Base-by-base conservation (phyloP, 2,797 vertebrate genomes). In the Peromyscus eremicus region DNA sequence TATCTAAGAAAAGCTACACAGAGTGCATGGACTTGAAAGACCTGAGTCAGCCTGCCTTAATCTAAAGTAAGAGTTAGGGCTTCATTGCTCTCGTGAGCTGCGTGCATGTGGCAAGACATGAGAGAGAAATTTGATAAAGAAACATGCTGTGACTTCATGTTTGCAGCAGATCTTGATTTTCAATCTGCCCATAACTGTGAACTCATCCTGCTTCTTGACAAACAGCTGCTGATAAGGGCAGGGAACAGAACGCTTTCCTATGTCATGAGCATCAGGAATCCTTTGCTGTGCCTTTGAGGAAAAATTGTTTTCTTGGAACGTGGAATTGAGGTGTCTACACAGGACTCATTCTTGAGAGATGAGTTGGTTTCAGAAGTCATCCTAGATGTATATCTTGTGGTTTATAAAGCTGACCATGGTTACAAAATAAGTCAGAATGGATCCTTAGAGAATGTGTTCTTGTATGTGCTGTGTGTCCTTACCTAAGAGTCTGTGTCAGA, bases 281-380 rank as follows among this genome's bases (percentile, higher is more conserved):
- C 62, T 93, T 96, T 9, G 14, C 49, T 55, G 27, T 37, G 43
- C 34, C 60, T 66, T 40, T 46, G 66, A 93, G 83, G 77, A 81
- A 87, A 83, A 94, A 34, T 46, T 88, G 9, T 96, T 95, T 94
- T 89, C 43, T 95, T 94, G 73, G 82, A 94, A 95, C 1, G n/a
- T 64, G 37, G 94, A 88, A 40, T 90, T 96, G 87, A 92, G 94
- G 55, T 80, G 12, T 86, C 77, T 88, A 90, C 21, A 23, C 29
- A 52, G 34, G 34, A 80, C 89, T 88, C 71, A 55, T 93, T 89
- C 25, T n/a, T 66, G 66, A 86, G 52, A 57, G 52, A 70, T 52
- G 68, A 2, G 27, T 43, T 91, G 73, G 64, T 92, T 88, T 96
- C n/a, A 19, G 94, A 96, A 95, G 68, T 64, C 19, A 1, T 90